Conservation (phyloP, 2,888 invertebrate species). For the Sepiola atlantica region DNA sequence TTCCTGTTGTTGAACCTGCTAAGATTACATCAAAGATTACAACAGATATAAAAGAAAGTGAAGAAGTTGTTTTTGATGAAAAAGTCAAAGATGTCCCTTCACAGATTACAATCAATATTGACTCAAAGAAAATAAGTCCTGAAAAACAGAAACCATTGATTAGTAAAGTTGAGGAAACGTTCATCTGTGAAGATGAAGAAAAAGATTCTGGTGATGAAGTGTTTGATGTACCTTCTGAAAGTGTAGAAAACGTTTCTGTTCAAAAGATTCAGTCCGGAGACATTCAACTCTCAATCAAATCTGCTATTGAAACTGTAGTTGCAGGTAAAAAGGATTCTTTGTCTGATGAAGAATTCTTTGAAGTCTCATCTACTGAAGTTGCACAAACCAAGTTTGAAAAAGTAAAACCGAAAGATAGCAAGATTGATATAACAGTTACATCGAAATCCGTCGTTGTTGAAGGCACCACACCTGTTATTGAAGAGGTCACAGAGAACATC, state of each 20-base stretch:
- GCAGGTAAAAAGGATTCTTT: neutral
- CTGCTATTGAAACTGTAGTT: neutral
- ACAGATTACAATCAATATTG: neutral
- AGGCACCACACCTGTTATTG: neutral
- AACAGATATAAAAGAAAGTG: conserved; percentile 37
- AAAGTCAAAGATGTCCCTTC: conserved; percentile 24
- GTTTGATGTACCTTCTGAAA: neutral
- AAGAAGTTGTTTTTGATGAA: conserved; percentile 46
- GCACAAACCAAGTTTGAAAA: neutral
- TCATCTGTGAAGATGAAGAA: conserved; percentile 37
- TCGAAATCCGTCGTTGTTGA: neutral
- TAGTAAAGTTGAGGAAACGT: neutral
- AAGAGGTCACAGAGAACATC: conserved; percentile 47
- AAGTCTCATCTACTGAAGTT: neutral
- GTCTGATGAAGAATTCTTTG: conserved; percentile 41
- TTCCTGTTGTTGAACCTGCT: conserved; percentile 42
- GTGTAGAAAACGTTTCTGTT: neutral
- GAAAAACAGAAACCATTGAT: conserved; percentile 40
- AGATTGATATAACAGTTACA: conserved; percentile 36
- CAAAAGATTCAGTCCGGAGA: conserved; percentile 23
- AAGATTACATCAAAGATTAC: conserved; percentile 48
- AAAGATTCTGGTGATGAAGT: conserved; percentile 42
- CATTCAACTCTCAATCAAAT: neutral
- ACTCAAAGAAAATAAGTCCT: conserved; percentile 36
- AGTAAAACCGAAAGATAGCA: neutral